Conservation (phyloP, 2,888 invertebrate species). For the Amblyjoppa proteus region DNA sequence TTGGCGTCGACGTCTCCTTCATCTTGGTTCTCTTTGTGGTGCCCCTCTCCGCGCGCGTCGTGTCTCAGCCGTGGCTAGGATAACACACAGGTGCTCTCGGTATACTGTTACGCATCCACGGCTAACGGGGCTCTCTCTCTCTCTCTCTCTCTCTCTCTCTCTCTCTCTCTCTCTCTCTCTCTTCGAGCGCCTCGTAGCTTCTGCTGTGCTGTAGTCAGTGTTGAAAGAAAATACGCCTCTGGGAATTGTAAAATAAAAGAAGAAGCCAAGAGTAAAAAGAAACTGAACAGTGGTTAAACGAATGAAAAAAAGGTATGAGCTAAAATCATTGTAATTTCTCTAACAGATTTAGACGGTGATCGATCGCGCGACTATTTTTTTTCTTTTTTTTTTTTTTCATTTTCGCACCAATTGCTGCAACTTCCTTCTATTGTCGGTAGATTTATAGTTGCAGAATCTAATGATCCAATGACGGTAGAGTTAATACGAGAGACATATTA, state of each 20-base stretch:
- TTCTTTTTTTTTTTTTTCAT: conserved; percentile 12
- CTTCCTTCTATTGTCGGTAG: conserved; percentile 35
- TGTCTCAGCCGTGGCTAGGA: conserved; percentile 34
- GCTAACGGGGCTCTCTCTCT: conserved; percentile 69
- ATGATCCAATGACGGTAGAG: conserved; percentile 65
- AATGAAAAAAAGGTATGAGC: background rate
- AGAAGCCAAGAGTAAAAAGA: conserved; percentile 13
- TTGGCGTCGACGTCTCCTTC: conserved; percentile 12
- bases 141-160: conserved; percentile 51
- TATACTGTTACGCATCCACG: conserved; percentile 71
- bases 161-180: conserved; percentile 1
- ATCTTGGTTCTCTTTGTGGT: background rate
- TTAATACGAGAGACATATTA: conserved; percentile 38
- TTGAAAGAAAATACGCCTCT: conserved; percentile 44
- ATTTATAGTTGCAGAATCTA: conserved; percentile 45
- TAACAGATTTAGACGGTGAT: background rate
- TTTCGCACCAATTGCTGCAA: conserved; percentile 36
- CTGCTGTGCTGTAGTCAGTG: conserved; percentile 17
- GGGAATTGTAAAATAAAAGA: conserved; percentile 25
- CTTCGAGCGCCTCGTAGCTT: conserved; percentile 47
- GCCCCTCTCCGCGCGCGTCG: background rate
- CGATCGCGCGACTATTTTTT: conserved; percentile 17
- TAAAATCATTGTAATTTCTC: background rate
- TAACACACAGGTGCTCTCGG: conserved; percentile 65
- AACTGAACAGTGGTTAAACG: background rate